phyloP scores from a whole-genome alignment of 2,888 invertebrate species.

The Venustoraphidia nigricollis region DNA sequence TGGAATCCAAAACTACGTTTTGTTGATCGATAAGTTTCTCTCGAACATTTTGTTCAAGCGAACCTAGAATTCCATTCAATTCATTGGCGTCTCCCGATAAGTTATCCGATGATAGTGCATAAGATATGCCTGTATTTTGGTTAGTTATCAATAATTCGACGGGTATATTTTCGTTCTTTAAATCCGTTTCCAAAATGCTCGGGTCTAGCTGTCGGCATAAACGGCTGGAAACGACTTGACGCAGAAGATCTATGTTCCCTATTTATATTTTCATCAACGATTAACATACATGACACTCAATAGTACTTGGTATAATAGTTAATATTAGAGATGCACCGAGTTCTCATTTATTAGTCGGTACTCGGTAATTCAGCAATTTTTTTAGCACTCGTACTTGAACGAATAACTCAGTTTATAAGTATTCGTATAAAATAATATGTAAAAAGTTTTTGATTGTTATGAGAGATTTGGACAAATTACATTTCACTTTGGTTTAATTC shows the following conservation, averaged over 20 bases:
- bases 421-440: no score
- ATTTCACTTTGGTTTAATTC: no score
- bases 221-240: constrained; percentile 19
- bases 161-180: constrained; percentile 3
- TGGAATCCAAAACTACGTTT: constrained; percentile 1
- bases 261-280: no score
- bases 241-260: constrained; percentile 11
- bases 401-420: no score
- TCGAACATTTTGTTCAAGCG: not conserved
- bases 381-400: no score
- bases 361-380: no score
- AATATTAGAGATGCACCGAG: no score
- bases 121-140: constrained; percentile 20
- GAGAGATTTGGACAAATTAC: no score
- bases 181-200: not conserved
- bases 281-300: no score
- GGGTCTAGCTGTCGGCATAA: constrained; percentile 1
- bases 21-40: constrained; percentile 1
- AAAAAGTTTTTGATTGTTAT: no score
- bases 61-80: not conserved
- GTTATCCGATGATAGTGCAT: not conserved
- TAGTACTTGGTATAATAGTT: no score
- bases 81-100: not conserved
- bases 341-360: no score
- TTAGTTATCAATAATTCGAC: constrained; percentile 28